phyloP scores from a whole-genome alignment of 2,797 vertebrate species.

The Eidolon dupreanum region DNA sequence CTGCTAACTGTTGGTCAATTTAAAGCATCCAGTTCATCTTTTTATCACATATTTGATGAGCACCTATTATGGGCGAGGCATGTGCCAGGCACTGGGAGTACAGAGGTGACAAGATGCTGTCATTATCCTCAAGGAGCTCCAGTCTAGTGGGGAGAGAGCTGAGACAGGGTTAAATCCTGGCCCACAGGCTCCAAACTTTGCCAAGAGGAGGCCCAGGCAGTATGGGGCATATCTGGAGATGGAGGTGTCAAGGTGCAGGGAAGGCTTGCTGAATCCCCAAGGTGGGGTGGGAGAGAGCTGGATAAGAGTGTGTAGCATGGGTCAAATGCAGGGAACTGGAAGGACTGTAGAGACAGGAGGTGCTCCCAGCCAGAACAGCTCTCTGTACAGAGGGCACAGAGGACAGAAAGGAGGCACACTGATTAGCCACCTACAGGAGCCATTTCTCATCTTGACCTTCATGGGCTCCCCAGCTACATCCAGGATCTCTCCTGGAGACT shows the following conservation, averaged over 20 bases:
- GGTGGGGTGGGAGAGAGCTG: background rate
- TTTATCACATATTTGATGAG: background rate
- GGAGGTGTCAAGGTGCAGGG: background rate
- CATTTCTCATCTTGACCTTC: background rate
- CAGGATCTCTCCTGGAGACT: background rate
- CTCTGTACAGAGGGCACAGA: background rate
- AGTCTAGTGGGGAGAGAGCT: background rate
- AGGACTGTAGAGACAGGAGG: background rate
- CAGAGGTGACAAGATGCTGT: background rate
- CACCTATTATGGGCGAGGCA: background rate
- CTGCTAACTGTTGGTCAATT: background rate
- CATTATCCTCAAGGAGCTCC: background rate
- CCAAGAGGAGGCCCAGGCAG: background rate
- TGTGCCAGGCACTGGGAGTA: accelerated
- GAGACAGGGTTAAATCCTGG: background rate
- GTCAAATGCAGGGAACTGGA: background rate
- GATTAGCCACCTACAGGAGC: background rate
- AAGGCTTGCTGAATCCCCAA: background rate
- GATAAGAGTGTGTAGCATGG: background rate
- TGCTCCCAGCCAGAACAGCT: background rate
- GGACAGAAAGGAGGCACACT: background rate
- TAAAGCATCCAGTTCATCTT: background rate
- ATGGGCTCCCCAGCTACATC: background rate
- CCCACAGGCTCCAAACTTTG: background rate
- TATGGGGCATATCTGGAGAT: accelerated